phyloP scores from a whole-genome alignment of 2,113 vertebrate species.

The Cynocephalus volans region DNA sequence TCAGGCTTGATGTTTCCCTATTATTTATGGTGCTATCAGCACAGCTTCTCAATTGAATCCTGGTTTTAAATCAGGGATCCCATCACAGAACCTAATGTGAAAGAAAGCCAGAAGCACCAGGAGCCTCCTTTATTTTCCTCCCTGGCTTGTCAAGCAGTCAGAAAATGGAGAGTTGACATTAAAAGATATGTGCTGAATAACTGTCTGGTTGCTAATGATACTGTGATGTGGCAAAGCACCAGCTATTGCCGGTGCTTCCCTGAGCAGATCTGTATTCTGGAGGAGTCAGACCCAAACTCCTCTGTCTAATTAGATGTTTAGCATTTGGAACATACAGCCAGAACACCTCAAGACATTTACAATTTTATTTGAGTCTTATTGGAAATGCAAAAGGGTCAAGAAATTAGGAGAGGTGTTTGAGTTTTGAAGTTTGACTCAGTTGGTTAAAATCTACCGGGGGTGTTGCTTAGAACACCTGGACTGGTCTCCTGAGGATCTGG shows the following conservation, averaged over 20 bases:
- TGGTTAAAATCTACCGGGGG: not conserved
- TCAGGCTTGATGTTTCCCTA: not conserved
- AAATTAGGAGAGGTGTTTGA: conserved; percentile 72
- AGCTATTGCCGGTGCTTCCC: not conserved
- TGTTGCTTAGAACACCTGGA: not conserved
- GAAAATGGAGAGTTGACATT: not conserved
- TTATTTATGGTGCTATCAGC: conserved; percentile 67
- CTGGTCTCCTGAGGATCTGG: not conserved
- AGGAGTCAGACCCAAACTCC: conserved; percentile 45
- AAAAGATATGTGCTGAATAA: conserved; percentile 29
- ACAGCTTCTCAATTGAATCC: conserved; percentile 55
- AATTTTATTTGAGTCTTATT: conserved; percentile 71
- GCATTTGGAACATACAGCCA: conserved; percentile 75
- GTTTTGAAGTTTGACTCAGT: conserved; percentile 56
- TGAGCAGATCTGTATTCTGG: conserved; percentile 54
- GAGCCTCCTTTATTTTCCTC: not conserved
- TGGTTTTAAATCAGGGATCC: conserved; percentile 72
- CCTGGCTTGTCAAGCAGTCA: conserved; percentile 22
- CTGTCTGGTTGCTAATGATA: conserved; percentile 47
- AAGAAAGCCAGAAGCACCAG: not conserved
- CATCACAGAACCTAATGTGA: conserved; percentile 61
- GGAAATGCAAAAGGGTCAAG: conserved; percentile 64
- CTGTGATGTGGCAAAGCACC: not conserved
- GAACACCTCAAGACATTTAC: conserved; percentile 70
- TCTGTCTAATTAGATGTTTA: conserved; percentile 77